Evolutionary conservation across 2,113 vertebrate genomes (phyloP).

Genomic region (Lonchura striata): DNA sequence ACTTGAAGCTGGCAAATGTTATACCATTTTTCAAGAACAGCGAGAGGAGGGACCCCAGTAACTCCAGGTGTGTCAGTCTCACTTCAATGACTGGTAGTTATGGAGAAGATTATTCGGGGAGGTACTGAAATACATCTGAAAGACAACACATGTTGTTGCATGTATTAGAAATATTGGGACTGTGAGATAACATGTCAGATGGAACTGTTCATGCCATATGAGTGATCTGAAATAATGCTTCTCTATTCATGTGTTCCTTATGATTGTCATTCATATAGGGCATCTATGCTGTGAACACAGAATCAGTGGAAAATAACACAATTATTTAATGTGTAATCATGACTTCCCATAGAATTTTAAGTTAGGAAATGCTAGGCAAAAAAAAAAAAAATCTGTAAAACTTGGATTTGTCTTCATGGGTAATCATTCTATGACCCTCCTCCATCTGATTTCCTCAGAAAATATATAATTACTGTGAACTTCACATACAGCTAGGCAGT

Average conservation of each 20-base stretch:
- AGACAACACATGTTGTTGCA: not conserved
- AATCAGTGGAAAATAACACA: not conserved
- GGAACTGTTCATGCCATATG: not conserved
- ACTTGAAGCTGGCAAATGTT: not conserved
- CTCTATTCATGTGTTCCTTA: not conserved
- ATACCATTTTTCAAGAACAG: not conserved
- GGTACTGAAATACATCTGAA: not conserved
- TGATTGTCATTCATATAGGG: not conserved
- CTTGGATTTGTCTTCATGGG: not conserved
- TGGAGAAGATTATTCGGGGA: not conserved
- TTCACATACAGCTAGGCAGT: not conserved
- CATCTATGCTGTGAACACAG: not conserved
- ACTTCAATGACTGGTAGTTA: not conserved
- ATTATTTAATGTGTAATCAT: not conserved
- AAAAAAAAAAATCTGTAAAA: fast-evolving
- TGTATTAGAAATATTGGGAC: not conserved
- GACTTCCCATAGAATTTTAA: not conserved
- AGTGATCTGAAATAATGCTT: not conserved
- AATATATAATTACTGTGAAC: not conserved
- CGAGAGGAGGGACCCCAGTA: not conserved
- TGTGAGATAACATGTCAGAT: not conserved
- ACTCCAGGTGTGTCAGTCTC: not conserved
- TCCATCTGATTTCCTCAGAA: not conserved
- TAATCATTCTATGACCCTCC: not conserved
- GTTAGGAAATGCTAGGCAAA: not conserved